Evolutionary conservation across 2,888 invertebrate species (phyloP).

Genomic region (Amphipoea oculea): DNA sequence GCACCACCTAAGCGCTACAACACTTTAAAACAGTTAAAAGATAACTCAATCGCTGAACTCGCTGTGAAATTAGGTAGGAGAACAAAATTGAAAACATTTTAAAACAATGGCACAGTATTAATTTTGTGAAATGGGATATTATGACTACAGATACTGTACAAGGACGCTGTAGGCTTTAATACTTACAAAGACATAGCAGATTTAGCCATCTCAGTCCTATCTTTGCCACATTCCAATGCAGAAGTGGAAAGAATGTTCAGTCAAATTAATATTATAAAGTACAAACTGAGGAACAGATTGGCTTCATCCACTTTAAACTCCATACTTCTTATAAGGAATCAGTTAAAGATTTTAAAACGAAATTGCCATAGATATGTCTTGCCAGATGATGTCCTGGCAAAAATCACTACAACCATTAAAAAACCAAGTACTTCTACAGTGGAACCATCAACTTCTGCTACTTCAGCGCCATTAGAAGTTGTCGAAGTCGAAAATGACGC

Average conservation of each 20-base stretch:
- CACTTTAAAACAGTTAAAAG: conserved; percentile 35
- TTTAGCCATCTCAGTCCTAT: conserved; percentile 28
- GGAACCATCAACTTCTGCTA: conserved; percentile 30
- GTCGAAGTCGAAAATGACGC: conserved; percentile 38
- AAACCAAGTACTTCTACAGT: conserved; percentile 35
- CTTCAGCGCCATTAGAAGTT: conserved; percentile 39
- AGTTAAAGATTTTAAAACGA: conserved; percentile 41
- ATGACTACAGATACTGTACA: conserved; percentile 42
- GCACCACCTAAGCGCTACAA: too few species aligned
- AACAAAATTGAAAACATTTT: conserved; percentile 50
- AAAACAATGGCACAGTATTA: conserved; percentile 59
- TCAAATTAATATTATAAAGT: conserved; percentile 57
- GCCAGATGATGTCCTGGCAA: conserved; percentile 48
- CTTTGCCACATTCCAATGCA: conserved; percentile 62
- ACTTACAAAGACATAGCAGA: conserved; percentile 46
- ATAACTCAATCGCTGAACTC: conserved; percentile 47
- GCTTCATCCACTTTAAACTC: conserved; percentile 47
- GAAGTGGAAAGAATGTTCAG: conserved; percentile 63
- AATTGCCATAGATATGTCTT: conserved; percentile 47
- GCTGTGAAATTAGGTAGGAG: conserved; percentile 45
- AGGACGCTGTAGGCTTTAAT: conserved; percentile 46
- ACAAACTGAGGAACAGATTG: conserved; percentile 48
- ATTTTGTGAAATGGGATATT: conserved; percentile 60
- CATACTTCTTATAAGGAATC: conserved; percentile 40
- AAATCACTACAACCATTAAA: conserved; percentile 41